phyloP scores from a whole-genome alignment of 2,113 vertebrate species.

The Romanogobio albipinnatus region DNA sequence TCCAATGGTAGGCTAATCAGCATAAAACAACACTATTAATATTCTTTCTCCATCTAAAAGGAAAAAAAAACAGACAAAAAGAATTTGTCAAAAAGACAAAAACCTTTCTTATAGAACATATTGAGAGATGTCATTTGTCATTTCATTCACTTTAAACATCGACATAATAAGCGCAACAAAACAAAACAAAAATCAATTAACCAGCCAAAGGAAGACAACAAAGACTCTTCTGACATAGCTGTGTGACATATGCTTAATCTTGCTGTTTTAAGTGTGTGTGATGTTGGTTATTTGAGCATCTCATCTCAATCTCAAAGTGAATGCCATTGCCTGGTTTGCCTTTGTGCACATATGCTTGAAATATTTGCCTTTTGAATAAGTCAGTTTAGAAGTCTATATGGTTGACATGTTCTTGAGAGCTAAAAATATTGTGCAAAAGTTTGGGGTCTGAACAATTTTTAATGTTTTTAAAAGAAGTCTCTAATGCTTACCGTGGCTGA shows the following conservation, averaged over 20 bases:
- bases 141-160: slow-evolving; percentile 50
- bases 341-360: neutral
- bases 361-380: neutral
- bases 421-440: neutral
- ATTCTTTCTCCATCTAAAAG: slow-evolving; percentile 18
- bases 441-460: neutral
- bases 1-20: neutral
- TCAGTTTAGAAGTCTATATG: neutral
- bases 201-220: slow-evolving; percentile 73
- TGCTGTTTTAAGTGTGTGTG: slow-evolving; percentile 68
- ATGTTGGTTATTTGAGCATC: slow-evolving; percentile 69
- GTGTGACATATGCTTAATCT: slow-evolving; percentile 75
- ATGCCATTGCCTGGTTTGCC: slow-evolving; percentile 59
- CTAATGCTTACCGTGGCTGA: no score
- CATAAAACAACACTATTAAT: slow-evolving; percentile 9
- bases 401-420: neutral
- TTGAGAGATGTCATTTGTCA: slow-evolving; percentile 65
- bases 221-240: slow-evolving; percentile 67
- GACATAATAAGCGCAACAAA: slow-evolving; percentile 51
- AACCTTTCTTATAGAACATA: slow-evolving; percentile 58
- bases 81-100: slow-evolving; percentile 30
- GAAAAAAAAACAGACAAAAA: slow-evolving; percentile 21
- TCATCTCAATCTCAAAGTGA: slow-evolving; percentile 70
- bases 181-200: slow-evolving; percentile 70
- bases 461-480: neutral